A percentile compares a stretch with the other conserved stretches of the same genome.
phyloP scores from a whole-genome alignment of 2,797 vertebrate genomes.

The Antrozous pallidus region DNA sequence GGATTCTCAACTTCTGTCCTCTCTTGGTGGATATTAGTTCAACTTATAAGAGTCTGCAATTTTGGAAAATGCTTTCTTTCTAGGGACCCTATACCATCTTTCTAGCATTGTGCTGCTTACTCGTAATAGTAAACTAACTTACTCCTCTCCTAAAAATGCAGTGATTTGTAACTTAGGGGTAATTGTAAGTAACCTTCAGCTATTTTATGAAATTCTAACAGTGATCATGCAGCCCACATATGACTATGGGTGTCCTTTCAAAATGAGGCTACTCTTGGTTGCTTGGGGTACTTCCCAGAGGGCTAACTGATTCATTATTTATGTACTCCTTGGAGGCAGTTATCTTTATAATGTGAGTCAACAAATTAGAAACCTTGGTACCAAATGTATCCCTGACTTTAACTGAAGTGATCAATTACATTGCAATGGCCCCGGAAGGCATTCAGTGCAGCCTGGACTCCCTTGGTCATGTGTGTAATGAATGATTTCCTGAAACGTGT shows the following conservation, averaged over 20 bases:
- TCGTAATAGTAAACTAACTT: background rate
- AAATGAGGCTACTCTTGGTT: background rate
- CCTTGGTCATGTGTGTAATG: background rate
- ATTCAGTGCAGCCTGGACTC: background rate
- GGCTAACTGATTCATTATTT: background rate
- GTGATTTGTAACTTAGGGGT: background rate
- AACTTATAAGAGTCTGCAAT: background rate
- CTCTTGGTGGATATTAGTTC: background rate
- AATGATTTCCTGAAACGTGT: background rate
- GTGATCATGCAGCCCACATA: background rate
- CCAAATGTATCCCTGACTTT: conserved; percentile 32
- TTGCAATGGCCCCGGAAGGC: background rate
- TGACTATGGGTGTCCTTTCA: background rate
- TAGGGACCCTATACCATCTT: background rate
- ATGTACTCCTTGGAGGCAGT: background rate
- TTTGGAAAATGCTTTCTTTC: background rate
- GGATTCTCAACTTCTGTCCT: background rate
- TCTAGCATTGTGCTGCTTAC: background rate
- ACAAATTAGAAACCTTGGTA: conserved; percentile 35
- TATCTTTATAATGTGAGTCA: conserved; percentile 16
- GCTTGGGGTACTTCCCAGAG: background rate
- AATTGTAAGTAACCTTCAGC: background rate
- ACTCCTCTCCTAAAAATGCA: background rate
- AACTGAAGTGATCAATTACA: conserved; percentile 33
- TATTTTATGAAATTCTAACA: background rate